Evolutionary conservation across 2,797 vertebrate species (phyloP).

Genomic region (Monodelphis domestica): DNA sequence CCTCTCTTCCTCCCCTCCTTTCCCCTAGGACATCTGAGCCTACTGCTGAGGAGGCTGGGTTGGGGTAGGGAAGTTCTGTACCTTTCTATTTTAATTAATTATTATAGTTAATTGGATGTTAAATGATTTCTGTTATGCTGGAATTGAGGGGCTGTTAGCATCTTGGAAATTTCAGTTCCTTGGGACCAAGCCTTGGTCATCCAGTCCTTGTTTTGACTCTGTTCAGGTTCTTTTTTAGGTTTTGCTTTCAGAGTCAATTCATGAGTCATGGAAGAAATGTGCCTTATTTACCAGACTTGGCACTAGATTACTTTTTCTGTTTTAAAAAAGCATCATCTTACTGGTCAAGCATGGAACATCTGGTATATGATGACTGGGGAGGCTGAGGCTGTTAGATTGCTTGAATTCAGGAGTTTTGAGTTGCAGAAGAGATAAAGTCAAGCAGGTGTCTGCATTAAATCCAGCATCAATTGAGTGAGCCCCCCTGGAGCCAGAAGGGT

Average conservation of each 20-base stretch:
- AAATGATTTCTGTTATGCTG: neutral
- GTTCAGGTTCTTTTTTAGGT: conserved; percentile 47
- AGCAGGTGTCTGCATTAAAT: neutral
- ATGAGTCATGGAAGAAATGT: conserved; percentile 65
- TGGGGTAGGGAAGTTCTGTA: neutral
- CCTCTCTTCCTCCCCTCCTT: neutral
- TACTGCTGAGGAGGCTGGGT: neutral
- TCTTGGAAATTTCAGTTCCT: neutral
- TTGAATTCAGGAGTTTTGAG: neutral
- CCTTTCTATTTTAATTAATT: neutral
- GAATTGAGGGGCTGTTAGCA: neutral
- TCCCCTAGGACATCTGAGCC: neutral
- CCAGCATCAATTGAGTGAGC: neutral
- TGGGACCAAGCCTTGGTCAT: neutral
- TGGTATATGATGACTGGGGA: neutral
- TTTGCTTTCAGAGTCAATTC: conserved; percentile 62
- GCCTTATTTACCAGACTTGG: conserved; percentile 67
- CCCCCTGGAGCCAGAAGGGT: neutral
- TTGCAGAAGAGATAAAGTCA: neutral
- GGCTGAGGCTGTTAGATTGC: neutral
- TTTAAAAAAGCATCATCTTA: neutral
- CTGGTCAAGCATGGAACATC: neutral
- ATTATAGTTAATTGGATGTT: neutral
- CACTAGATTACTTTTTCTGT: conserved; percentile 49
- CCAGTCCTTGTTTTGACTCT: neutral